Conservation (phyloP, 2,797 vertebrate genomes). For the Platalea minor region DNA sequence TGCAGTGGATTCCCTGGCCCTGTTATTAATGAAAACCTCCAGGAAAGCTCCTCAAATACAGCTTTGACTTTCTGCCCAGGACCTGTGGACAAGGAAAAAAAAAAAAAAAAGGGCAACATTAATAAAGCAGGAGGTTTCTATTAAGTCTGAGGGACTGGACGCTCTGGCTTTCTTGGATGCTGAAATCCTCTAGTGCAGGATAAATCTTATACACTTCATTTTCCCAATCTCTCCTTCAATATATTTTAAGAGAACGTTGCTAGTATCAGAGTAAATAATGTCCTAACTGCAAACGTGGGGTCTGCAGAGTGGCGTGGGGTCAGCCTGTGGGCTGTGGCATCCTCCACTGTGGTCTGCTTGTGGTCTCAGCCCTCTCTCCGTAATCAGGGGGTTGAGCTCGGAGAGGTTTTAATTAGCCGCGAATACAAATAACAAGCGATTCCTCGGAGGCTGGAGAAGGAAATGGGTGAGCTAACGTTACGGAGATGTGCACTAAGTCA, state of each 20-base stretch:
- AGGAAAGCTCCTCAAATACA: conserved; percentile 42
- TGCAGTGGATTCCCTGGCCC: conserved; percentile 49
- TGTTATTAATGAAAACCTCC: conserved; percentile 51
- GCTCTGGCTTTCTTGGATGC: conserved; percentile 48
- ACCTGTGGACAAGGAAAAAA: conserved; percentile 30
- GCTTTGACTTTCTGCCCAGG: conserved; percentile 55
- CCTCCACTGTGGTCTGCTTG: neutral
- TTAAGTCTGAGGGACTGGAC: conserved; percentile 55
- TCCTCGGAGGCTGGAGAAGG: neutral
- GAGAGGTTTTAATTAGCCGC: neutral
- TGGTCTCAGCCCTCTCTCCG: neutral
- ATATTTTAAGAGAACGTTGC: conserved; percentile 9
- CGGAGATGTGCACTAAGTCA: neutral
- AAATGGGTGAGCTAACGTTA: neutral
- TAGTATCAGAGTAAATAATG: conserved; percentile 16
- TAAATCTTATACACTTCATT: conserved; percentile 56
- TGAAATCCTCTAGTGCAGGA: conserved; percentile 38
- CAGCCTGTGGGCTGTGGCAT: neutral
- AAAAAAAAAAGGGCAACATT: conserved; percentile 19
- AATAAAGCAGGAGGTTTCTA: conserved; percentile 67
- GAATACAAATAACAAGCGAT: neutral
- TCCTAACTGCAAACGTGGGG: conserved; percentile 26
- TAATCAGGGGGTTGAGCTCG: neutral
- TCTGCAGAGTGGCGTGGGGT: conserved; percentile 14
- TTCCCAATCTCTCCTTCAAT: conserved; percentile 51